Base-by-base conservation (phyloP, 1,140 invertebrate genomes). In the Mycetomoellerius zeteki region DNA sequence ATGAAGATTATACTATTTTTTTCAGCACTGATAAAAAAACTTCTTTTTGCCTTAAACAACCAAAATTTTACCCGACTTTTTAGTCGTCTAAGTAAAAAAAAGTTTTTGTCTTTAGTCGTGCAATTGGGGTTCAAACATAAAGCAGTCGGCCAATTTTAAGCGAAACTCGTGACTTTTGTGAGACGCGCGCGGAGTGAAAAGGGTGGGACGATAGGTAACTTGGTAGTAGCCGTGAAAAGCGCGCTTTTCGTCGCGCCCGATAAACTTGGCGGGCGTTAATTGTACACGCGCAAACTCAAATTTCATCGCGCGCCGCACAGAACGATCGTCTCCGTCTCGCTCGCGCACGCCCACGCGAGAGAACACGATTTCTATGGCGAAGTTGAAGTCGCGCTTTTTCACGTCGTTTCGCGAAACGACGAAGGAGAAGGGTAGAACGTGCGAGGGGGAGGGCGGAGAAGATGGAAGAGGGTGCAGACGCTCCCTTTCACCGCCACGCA, bases 211-310 rank as follows among this genome's bases (percentile, higher is more conserved):
- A 33, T 12, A 50, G 60, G 43, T 3, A 76, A 64, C 43, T 62
- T 54, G 81, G 6, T n/a, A 47, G 76, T 30, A 85, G 33, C 21
- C 30, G 73, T 76, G 75, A 78, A 85, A 85, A 67, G 62, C 27
- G 50, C 77, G 62, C 87, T 88, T 88, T 88, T 86, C 73, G 58
- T 71, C 81, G 87, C 54, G 80, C 16, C 52, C 80, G 80, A 84
- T 75, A 84, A 84, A 75, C 67, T 84, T 60, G 67, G 72, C 60
- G 69, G 65, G 24, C n/a, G 62, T 87, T 84, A 82, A 82, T 71
- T 87, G 69, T 84, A 24, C 52, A 47, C 52, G 69, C 37, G 80
- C 58, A 84, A 69, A 73, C 80, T 85, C 69, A 43, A 84, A 86
- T 84, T 85, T 72, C 69, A 71, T 86, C 60, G 33, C 75, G 67